Evolutionary conservation across 2,888 invertebrate species (phyloP).

Genomic region (Stictocephala bisonia): DNA sequence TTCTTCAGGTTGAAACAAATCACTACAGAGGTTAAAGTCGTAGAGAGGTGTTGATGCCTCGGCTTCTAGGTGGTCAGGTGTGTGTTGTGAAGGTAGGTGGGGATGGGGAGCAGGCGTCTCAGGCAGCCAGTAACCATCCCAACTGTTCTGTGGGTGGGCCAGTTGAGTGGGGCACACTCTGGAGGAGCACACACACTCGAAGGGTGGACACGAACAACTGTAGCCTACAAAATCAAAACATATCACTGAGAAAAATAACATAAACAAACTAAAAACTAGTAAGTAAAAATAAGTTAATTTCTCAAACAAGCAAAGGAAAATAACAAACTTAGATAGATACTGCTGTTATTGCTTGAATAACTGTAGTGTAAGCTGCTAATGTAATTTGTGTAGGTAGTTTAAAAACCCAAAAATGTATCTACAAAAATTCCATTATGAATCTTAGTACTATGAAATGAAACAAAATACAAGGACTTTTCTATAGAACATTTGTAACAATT

Average conservation of each 20-base stretch:
- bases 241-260: too few relatives aligned
- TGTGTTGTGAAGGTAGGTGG: conserved; percentile 54
- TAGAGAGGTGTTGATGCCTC: conserved; percentile 61
- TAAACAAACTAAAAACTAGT: too few relatives aligned
- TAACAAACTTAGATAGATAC: too few relatives aligned
- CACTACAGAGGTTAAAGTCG: conserved; percentile 72
- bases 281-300: not conserved
- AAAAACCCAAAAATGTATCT: too few relatives aligned
- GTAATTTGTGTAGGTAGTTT: too few relatives aligned
- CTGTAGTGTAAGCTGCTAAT: too few relatives aligned
- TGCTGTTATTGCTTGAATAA: too few relatives aligned
- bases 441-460: too few relatives aligned
- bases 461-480: too few relatives aligned
- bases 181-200: conserved; percentile 75
- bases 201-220: conserved; percentile 77
- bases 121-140: conserved; percentile 60
- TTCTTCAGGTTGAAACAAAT: conserved; percentile 81
- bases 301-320: too few relatives aligned
- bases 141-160: conserved; percentile 28
- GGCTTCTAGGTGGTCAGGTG: conserved; percentile 28
- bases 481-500: too few relatives aligned
- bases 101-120: conserved; percentile 62
- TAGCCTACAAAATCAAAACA: conserved; percentile 44
- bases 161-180: conserved; percentile 48
- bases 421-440: too few relatives aligned